Evolutionary conservation across 2,888 invertebrate species (phyloP).

Genomic region (Stramonita haemastoma): DNA sequence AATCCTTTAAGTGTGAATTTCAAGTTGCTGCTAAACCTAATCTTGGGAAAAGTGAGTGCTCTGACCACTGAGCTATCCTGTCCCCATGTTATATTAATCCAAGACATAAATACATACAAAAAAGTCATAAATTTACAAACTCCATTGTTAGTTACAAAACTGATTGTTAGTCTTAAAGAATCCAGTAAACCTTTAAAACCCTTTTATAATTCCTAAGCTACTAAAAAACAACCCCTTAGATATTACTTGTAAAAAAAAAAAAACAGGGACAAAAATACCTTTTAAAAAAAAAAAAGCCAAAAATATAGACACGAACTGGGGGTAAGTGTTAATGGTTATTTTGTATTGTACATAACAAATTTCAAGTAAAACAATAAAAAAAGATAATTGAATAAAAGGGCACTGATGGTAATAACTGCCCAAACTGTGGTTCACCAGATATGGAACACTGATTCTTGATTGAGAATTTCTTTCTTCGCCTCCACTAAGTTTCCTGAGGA

Average conservation of each 20-base stretch:
- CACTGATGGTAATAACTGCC: not conserved
- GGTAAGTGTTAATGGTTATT: no score
- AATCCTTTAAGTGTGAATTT: no score
- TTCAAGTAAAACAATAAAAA: not conserved
- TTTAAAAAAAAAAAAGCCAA: not conserved
- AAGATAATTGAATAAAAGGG: not conserved
- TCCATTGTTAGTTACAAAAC: not conserved
- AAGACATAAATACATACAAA: no score
- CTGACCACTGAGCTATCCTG: no score
- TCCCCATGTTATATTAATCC: no score
- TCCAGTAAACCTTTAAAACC: not conserved
- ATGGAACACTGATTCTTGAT: not conserved
- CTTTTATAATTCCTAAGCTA: not conserved
- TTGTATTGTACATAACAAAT: not conserved
- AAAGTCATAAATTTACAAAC: no score
- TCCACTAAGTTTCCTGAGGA: conserved; percentile 21
- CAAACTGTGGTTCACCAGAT: not conserved
- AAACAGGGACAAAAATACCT: not conserved
- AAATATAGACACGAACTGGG: not conserved
- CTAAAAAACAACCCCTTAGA: not conserved
- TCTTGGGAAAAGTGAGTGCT: no score
- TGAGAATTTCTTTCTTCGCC: not conserved
- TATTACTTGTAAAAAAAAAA: not conserved
- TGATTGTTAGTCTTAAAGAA: not conserved
- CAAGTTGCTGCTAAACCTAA: no score